Evolutionary conservation across 2,888 invertebrate species (phyloP), one percentile per base, ranked within the genome.

Genomic region (Polyommatus icarus): DNA sequence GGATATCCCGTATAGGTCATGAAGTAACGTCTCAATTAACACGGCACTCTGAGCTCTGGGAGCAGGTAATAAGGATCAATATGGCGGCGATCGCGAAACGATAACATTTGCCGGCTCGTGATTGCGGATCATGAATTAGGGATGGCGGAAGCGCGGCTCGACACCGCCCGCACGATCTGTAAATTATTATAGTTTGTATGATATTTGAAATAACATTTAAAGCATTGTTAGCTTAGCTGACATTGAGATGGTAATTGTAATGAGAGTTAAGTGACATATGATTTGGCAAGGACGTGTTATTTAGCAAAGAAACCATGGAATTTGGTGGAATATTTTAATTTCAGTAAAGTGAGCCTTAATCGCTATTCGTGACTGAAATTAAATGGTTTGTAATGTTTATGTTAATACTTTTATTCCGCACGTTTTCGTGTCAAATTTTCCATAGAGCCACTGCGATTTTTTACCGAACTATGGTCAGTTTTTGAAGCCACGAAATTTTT

Each of bases 111-210:
- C 81, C 36, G 80, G 80, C 79, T 83, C 82, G 83, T 84, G 84
- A 83, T 81, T 81, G 76, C 77, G 79, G 81, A 83, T 82, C 84
- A 82, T 83, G 84, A 80, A 81, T 81, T 79, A 78, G 80, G 82
- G 82, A 82, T 80, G 82, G 82, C 83, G 83, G 83, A 83, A 83
- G 83, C 81, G 78, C 79, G 80, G 77, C 78, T 46, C 77, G 79
- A 80, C 81, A 81, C 80, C 82, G 80, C 80, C 54, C 40, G 15
- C 83, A 80, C 80, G 82, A 80, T 76, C 78, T 82, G 81, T 81
- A 82, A 82, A 82, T 82, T 82, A 83, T 82, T 79, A 77, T 80
- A 78, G 78, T 78, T 40, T 24, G 75, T 32, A 29, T 54, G 54
- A 54, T 54, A 75, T 75, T 75, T 54, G 29, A 75, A 29, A 54